phyloP scores from a whole-genome alignment of 2,888 invertebrate genomes.

The Dyspetes luteomarginatus region DNA sequence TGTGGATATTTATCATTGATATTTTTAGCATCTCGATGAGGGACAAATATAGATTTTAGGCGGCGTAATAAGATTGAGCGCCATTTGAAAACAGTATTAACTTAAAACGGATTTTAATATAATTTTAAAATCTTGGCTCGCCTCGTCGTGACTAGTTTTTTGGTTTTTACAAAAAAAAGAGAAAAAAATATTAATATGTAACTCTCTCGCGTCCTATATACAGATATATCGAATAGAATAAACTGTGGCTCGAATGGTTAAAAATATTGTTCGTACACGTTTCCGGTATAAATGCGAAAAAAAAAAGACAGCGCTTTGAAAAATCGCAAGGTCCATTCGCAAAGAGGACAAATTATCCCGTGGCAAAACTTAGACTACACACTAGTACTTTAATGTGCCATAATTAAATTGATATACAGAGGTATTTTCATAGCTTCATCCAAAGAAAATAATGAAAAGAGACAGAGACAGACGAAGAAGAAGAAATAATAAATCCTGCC shows the following conservation, averaged over 20 bases:
- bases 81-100: slow-evolving; percentile 74
- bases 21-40: slow-evolving; percentile 26
- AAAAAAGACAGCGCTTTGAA: slow-evolving; percentile 11
- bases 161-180: slow-evolving; percentile 31
- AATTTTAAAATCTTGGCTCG: slow-evolving; percentile 58
- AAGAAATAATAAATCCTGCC: slow-evolving; percentile 79
- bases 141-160: slow-evolving; percentile 30
- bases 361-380: slow-evolving; percentile 60
- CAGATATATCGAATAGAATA: slow-evolving; percentile 31
- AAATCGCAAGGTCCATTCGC: slow-evolving; percentile 40
- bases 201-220: slow-evolving; percentile 47
- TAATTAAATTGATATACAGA: slow-evolving; percentile 75
- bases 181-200: too few relatives aligned
- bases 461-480: slow-evolving; percentile 20
- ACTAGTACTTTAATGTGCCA: slow-evolving; percentile 72
- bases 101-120: slow-evolving; percentile 61
- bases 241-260: slow-evolving; percentile 26
- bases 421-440: slow-evolving; percentile 80
- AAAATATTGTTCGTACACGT: slow-evolving; percentile 33
- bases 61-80: slow-evolving; percentile 50
- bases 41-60: slow-evolving; percentile 34
- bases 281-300: slow-evolving; percentile 15
- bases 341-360: slow-evolving; percentile 50
- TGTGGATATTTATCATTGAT: slow-evolving; percentile 28
- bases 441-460: slow-evolving; percentile 54